Percentiles rank a stretch among this genome's conserved stretches.
These are phyloP conservation scores for Apotomis betuletana DNA, from an alignment of 2,888 invertebrate genomes.

Conservation along the genomic window DNA sequence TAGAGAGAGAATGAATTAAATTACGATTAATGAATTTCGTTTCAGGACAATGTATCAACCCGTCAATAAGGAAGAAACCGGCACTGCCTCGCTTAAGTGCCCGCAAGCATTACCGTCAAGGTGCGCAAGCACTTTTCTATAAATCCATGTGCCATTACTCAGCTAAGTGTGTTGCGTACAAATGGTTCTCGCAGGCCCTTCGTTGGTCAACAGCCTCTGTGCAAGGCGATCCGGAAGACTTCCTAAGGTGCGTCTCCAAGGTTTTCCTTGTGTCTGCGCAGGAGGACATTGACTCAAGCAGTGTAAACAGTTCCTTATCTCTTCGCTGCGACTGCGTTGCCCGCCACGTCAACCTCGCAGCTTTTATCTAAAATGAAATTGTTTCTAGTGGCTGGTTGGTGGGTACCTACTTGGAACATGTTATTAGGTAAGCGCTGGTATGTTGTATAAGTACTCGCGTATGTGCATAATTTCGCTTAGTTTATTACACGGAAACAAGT, in stretches of 20 bases:
- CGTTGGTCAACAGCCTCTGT: conserved; percentile 65
- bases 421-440: conserved; percentile 16
- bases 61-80: conserved; percentile 45
- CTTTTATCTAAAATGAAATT: conserved; percentile 77
- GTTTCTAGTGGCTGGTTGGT: conserved; percentile 51
- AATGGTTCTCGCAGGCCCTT: conserved; percentile 38
- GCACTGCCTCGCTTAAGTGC: conserved; percentile 33
- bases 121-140: conserved; percentile 42
- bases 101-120: conserved; percentile 22
- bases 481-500: conserved; percentile 7
- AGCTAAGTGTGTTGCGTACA: conserved; percentile 34
- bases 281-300: conserved; percentile 83
- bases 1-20: too few species aligned
- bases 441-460: conserved; percentile 7
- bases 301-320: conserved; percentile 84
- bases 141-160: conserved; percentile 43
- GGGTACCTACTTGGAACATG: conserved; percentile 36
- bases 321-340: conserved; percentile 58
- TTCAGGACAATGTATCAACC: conserved; percentile 9
- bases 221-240: conserved; percentile 64
- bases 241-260: conserved; percentile 70
- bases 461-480: not conserved
- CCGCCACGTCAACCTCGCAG: conserved; percentile 68
- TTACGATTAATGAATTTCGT: not conserved
- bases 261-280: conserved; percentile 75